A percentile compares a stretch with the other conserved stretches of the same genome.
Conservation (phyloP, 2,113 vertebrate genomes). For the Montifringilla adamsi region DNA sequence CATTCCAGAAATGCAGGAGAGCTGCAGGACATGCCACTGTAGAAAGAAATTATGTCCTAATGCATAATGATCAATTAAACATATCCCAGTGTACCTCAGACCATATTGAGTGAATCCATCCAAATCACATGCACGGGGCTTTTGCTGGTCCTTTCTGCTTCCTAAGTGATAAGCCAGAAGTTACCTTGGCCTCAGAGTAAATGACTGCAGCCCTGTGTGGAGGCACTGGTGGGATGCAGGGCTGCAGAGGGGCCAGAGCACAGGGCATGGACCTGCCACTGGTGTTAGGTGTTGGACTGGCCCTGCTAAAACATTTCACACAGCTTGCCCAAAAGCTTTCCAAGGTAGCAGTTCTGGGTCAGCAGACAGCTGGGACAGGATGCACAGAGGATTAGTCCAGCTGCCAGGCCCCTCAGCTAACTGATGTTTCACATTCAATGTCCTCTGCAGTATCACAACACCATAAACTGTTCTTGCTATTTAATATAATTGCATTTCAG, state of each 20-base stretch:
- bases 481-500: conserved; percentile 2
- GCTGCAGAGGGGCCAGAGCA: neutral
- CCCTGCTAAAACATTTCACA: neutral
- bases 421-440: neutral
- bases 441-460: neutral
- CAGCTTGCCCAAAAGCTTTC: neutral
- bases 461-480: neutral
- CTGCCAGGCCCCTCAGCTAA: neutral
- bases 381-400: neutral
- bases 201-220: accelerated
- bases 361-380: neutral
- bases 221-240: neutral
- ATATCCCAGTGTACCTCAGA: neutral
- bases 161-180: neutral
- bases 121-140: neutral
- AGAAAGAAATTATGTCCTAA: neutral
- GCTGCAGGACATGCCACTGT: neutral
- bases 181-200: neutral
- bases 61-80: neutral
- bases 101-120: neutral
- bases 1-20: neutral
- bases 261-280: neutral
- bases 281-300: neutral
- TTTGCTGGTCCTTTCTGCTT: neutral
- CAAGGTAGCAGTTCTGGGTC: neutral